A percentile compares a stretch with the other conserved stretches of the same genome.
These are phyloP conservation scores for Patiria pectinifera DNA, from an alignment of 53 echinoderm and acorn worm genomes.

Conservation along the genomic window DNA sequence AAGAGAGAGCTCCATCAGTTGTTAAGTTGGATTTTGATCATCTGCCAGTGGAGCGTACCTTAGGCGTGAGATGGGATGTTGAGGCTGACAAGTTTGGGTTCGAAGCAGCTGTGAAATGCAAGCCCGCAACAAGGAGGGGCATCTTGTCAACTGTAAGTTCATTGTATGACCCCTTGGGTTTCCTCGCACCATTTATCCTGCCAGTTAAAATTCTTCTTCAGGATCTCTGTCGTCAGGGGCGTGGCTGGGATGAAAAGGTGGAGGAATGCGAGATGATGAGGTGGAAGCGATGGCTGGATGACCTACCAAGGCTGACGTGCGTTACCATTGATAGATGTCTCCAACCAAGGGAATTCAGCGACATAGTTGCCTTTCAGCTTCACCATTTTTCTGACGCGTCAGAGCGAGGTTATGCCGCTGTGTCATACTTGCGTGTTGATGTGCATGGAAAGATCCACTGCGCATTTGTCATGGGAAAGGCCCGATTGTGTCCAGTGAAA, in stretches of 20 bases:
- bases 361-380: slow-evolving; percentile 26
- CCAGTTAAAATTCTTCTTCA: slow-evolving; percentile 65
- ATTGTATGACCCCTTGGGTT: slow-evolving; percentile 68
- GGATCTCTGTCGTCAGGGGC: slow-evolving; percentile 55
- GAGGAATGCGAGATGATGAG: background rate
- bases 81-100: slow-evolving; percentile 58
- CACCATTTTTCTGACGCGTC: slow-evolving; percentile 72
- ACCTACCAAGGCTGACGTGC: slow-evolving; percentile 14
- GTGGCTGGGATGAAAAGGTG: slow-evolving; percentile 62
- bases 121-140: slow-evolving; percentile 56
- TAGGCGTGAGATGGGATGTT: slow-evolving; percentile 67
- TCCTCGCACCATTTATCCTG: slow-evolving; percentile 70
- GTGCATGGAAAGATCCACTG: slow-evolving; percentile 33
- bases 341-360: slow-evolving; percentile 8
- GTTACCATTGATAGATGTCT: slow-evolving; percentile 18
- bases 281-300: slow-evolving; percentile 61
- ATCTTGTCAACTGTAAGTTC: slow-evolving; percentile 63
- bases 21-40: slow-evolving; percentile 57
- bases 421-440: slow-evolving; percentile 59
- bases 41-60: slow-evolving; percentile 68
- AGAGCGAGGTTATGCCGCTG: slow-evolving; percentile 67
- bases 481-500: slow-evolving; percentile 69
- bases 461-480: slow-evolving; percentile 72
- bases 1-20: slow-evolving; percentile 66
- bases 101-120: slow-evolving; percentile 34